A percentile compares a stretch with the other conserved stretches of the same genome.
Evolutionary conservation across 2,113 vertebrate species (phyloP).

Genomic region (Phylloscopus trochilus): DNA sequence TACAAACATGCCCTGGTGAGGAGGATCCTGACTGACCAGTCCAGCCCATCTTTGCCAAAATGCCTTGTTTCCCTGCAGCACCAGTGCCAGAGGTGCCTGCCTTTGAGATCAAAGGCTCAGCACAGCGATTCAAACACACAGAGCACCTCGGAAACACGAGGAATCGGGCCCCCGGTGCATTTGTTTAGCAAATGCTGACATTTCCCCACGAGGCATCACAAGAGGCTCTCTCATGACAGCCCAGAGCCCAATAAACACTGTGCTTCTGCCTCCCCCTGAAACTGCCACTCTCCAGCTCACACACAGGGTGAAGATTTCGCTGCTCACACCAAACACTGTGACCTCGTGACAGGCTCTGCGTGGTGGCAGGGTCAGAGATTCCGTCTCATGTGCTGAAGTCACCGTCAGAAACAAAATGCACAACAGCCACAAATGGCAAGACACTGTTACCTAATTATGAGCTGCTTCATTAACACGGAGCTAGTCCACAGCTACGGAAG

Average conservation of each 20-base stretch:
- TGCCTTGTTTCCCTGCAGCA: fast-evolving
- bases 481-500: not conserved
- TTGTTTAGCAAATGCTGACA: not conserved
- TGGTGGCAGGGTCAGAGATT: not conserved
- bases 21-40: not conserved
- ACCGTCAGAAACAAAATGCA: not conserved
- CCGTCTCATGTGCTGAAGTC: not conserved
- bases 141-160: not conserved
- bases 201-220: not conserved
- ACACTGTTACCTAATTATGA: not conserved
- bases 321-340: not conserved
- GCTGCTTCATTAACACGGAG: not conserved
- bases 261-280: not conserved
- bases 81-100: not conserved
- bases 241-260: not conserved
- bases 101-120: not conserved
- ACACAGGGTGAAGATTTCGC: not conserved
- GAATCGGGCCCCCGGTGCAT: not conserved
- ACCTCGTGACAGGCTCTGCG: not conserved
- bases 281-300: not conserved
- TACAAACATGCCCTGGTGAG: fast-evolving
- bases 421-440: not conserved
- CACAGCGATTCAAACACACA: not conserved
- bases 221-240: not conserved
- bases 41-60: not conserved